A percentile compares a stretch with the other conserved stretches of the same genome.
Conservation (phyloP, 2,113 vertebrate species). For the Spilogale gracilis region DNA sequence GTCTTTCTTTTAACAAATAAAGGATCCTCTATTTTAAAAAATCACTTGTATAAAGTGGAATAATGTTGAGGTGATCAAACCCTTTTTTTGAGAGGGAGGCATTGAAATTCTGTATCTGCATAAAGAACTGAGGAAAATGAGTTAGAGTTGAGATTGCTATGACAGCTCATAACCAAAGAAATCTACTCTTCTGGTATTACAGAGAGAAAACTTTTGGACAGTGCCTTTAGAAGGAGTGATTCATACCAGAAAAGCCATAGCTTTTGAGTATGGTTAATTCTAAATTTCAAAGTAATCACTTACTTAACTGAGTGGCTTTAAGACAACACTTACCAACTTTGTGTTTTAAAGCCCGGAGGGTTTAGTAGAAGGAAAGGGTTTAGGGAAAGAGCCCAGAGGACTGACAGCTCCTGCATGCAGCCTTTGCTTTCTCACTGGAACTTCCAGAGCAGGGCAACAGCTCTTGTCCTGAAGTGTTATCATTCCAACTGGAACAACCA, state of each 20-base stretch:
- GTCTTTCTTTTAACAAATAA: neutral
- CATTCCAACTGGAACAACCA: neutral
- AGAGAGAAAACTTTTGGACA: neutral
- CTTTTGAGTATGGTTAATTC: neutral
- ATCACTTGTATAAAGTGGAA: neutral
- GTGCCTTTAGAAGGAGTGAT: neutral
- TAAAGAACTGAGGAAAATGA: neutral
- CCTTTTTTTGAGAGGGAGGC: neutral
- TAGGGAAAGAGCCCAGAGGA: neutral
- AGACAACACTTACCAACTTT: neutral
- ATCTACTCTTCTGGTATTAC: neutral
- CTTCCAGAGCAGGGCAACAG: neutral
- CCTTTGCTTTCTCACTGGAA: neutral
- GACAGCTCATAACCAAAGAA: neutral
- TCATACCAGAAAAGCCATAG: neutral
- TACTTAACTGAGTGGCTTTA: neutral
- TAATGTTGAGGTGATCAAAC: neutral
- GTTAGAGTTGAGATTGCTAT: neutral
- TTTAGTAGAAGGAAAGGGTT: neutral
- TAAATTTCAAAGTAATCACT: neutral
- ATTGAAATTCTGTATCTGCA: neutral
- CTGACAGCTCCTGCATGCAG: accelerated
- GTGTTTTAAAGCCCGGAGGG: neutral
- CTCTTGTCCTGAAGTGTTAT: neutral
- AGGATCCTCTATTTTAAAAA: neutral